phyloP scores from a whole-genome alignment of 1,140 invertebrate species.

The Dendroctonus ponderosae region DNA sequence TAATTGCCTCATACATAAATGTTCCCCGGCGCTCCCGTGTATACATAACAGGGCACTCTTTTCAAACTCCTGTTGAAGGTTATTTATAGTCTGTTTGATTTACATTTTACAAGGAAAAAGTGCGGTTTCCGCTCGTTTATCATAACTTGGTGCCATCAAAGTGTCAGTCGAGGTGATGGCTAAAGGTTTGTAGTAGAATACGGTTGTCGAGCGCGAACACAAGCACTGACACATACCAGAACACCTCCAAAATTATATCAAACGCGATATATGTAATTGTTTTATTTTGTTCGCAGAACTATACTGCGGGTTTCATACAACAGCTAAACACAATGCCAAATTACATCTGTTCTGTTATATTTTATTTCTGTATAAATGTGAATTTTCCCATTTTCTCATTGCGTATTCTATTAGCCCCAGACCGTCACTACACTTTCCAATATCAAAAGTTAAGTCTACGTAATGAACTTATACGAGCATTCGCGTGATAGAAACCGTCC shows the following conservation, averaged over 20 bases:
- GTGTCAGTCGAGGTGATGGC: constrained; percentile 24
- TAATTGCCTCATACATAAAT: constrained; percentile 27
- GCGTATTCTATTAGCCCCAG: no score
- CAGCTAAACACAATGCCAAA: no score
- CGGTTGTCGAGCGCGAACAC: constrained; percentile 7
- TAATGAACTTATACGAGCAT: constrained; percentile 12
- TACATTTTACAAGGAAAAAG: constrained; percentile 34
- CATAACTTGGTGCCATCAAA: constrained; percentile 28
- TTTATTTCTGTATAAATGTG: no score
- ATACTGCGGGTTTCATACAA: no score
- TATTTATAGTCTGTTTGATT: constrained; percentile 34
- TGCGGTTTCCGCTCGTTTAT: constrained; percentile 33
- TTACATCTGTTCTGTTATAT: no score
- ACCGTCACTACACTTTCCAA: background rate
- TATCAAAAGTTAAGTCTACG: constrained; percentile 5
- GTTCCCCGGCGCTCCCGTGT: constrained; percentile 5
- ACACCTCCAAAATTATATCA: constrained; percentile 6
- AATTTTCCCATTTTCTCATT: no score
- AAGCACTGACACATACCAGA: constrained; percentile 11
- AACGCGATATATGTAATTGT: no score
- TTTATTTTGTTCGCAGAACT: no score
- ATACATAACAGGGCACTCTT: constrained; percentile 10
- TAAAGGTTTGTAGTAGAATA: constrained; percentile 20
- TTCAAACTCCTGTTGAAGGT: constrained; percentile 30
- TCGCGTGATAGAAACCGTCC: constrained; percentile 9